Conservation (phyloP, 2,888 invertebrate genomes). For the Sesia bembeciformis region DNA sequence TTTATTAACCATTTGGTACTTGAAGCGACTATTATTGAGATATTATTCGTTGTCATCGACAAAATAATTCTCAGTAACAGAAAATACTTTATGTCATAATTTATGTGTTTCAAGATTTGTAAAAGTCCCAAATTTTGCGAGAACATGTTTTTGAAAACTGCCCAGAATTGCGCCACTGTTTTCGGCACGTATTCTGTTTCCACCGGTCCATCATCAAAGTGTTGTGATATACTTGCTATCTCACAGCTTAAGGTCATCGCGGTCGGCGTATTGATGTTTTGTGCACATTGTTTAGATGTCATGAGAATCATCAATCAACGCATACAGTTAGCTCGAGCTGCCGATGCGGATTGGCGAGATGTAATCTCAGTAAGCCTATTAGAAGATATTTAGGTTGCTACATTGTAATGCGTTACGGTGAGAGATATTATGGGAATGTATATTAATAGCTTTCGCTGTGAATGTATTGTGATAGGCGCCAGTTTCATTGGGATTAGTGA, state of each 20-base stretch:
- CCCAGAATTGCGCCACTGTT: not conserved
- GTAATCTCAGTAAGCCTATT: conserved; percentile 31
- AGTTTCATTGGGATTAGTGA: no score
- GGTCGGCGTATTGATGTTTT: conserved; percentile 40
- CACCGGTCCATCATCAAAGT: conserved; percentile 40
- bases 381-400: conserved; percentile 24
- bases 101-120: no score
- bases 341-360: conserved; percentile 19
- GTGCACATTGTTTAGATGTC: conserved; percentile 51
- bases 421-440: conserved; percentile 8
- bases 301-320: conserved; percentile 52
- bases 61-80: no score
- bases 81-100: no score
- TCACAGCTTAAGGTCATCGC: conserved; percentile 34
- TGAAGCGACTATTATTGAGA: no score
- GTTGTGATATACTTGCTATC: conserved; percentile 49
- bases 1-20: no score
- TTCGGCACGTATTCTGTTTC: conserved; percentile 3
- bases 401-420: conserved; percentile 13
- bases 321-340: conserved; percentile 33
- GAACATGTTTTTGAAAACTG: no score
- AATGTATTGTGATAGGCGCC: not conserved
- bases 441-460: conserved; percentile 12
- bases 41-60: no score
- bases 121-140: no score